These are phyloP conservation scores for Apodemus sylvaticus DNA, from an alignment of 2,113 vertebrate species.

Conservation along the genomic window DNA sequence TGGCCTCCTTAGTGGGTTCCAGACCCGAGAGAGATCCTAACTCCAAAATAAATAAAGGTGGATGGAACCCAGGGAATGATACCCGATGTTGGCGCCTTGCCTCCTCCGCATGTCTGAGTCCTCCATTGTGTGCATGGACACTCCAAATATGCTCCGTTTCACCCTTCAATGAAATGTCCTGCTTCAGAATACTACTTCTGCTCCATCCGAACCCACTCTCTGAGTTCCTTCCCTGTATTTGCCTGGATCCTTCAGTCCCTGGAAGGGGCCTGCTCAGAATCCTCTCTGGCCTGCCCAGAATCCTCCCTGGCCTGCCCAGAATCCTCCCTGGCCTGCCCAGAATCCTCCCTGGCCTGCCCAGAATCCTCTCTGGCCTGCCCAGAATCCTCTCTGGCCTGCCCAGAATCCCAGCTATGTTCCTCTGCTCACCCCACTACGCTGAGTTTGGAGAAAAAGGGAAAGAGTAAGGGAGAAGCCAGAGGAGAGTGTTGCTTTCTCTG, in stretches of 20 bases:
- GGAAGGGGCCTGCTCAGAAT: too few species aligned
- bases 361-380: not conserved
- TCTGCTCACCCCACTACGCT: not conserved
- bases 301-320: too few species aligned
- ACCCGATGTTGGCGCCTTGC: too few species aligned
- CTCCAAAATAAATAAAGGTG: not conserved
- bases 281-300: not conserved
- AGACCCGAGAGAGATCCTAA: not conserved
- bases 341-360: not conserved
- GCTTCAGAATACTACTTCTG: not conserved
- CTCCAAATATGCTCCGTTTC: not conserved
- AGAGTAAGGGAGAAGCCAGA: not conserved
- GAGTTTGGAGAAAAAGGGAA: not conserved
- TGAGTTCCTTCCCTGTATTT: too few species aligned
- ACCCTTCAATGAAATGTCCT: not conserved
- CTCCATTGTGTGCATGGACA: fast-evolving
- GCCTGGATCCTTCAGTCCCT: not conserved
- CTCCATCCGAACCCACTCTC: not conserved
- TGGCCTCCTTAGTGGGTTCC: not conserved
- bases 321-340: not conserved
- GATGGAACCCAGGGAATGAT: not conserved
- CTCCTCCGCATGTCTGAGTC: too few species aligned
- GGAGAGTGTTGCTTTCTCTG: not conserved
- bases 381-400: not conserved
- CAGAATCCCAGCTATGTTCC: not conserved